Conservation (phyloP, 2,113 vertebrate species). For the Antechinus stuartii region DNA sequence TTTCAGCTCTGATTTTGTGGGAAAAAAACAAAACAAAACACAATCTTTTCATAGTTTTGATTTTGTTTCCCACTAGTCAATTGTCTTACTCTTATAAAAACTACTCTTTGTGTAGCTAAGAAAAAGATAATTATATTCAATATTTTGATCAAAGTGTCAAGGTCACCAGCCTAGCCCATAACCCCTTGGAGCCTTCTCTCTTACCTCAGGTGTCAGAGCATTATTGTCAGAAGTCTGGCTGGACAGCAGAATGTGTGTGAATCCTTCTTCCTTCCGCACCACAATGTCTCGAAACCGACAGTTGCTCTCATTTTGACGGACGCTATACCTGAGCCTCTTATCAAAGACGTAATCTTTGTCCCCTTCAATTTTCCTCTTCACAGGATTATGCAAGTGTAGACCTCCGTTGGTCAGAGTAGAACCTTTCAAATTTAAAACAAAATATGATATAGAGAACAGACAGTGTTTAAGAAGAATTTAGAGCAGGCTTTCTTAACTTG, state of each 20-base stretch:
- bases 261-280: conserved; percentile 97
- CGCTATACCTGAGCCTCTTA: conserved; percentile 97
- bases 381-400: conserved; percentile 90
- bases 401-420: conserved; percentile 91
- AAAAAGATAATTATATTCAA: background rate
- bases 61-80: background rate
- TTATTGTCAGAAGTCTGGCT: conserved; percentile 99
- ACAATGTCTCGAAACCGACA: conserved; percentile 98
- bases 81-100: background rate
- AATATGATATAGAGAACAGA: background rate
- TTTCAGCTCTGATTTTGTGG: background rate
- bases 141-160: background rate
- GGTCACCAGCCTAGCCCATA: fast-evolving
- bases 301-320: conserved; percentile 96
- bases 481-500: background rate
- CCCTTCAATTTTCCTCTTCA: conserved; percentile 93
- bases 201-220: conserved; percentile 96
- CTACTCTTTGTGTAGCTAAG: background rate
- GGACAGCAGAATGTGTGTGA: conserved; percentile 96
- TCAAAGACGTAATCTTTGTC: conserved; percentile 97
- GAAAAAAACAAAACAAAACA: background rate
- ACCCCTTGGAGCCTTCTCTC: background rate
- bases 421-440: conserved; percentile 85
- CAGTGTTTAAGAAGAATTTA: background rate
- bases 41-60: background rate